A percentile compares a stretch with the other conserved stretches of the same genome.
These are phyloP conservation scores for Cichlasoma orientale DNA, from an alignment of 2,797 vertebrate species.

Conservation along the genomic window DNA sequence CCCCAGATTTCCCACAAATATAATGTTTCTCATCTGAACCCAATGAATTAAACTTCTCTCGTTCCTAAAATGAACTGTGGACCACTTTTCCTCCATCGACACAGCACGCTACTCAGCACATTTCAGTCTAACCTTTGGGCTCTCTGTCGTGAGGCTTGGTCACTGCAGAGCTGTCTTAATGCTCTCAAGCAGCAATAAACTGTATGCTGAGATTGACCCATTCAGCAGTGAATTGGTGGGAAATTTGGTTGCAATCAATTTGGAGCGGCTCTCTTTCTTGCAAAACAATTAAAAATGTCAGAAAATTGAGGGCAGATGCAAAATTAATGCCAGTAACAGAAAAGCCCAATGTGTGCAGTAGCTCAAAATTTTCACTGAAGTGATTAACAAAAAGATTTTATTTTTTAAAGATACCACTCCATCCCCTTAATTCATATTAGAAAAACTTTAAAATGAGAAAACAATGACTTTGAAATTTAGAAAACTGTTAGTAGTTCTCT, in stretches of 20 bases:
- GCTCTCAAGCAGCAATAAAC: neutral
- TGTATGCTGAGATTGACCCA: accelerated
- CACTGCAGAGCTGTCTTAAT: neutral
- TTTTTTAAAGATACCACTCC: accelerated
- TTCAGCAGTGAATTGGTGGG: neutral
- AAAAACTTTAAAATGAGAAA: neutral
- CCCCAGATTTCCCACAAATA: neutral
- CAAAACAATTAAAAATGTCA: neutral
- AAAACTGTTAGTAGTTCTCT: no score
- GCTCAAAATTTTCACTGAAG: neutral
- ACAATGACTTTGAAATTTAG: neutral
- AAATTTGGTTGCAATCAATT: no score
- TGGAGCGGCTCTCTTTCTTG: no score
- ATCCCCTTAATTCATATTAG: neutral
- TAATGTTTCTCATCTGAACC: neutral
- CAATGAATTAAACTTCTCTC: neutral
- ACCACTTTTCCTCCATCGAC: neutral
- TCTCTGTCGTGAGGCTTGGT: no score
- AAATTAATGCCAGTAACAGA: neutral
- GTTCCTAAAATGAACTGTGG: neutral
- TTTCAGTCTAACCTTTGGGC: no score
- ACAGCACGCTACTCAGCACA: neutral
- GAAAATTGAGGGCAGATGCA: neutral
- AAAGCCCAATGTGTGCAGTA: neutral
- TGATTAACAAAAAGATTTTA: neutral